Base-by-base conservation (phyloP, 1,140 invertebrate genomes). In the Drosophila eugracilis region DNA sequence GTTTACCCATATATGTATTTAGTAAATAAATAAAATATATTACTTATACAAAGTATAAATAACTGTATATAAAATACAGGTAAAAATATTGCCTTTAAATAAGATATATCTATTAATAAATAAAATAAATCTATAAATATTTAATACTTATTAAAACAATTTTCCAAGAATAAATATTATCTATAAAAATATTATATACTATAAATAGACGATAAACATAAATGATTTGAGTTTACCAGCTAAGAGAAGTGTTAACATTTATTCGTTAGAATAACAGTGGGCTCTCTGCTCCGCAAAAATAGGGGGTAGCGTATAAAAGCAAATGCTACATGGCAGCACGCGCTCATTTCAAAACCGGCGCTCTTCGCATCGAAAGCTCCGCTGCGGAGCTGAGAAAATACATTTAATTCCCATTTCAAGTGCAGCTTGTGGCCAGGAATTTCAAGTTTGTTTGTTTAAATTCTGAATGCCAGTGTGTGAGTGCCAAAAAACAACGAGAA, bases 311-410 rank as follows among this genome's bases (percentile, higher is more conserved):
- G 9, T 65, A 65, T 65, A 65, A 65, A 65, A 65, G 57, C 24
- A 7, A 47, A 10, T 22, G 60, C 41, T 7, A 2, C 6, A 7
- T 3, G 24, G 17, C 24, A 28, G 24, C 7, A 21, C 28, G 39
- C 28, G 54, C 60, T 65, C 60, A 49, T 71, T 59, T 58, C 21
- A 71, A 71, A 75, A 80, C 78, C 83, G 76, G 80, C 53, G 81
- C 77, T 80, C 58, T 50, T 74, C 58, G 57, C 48, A 72, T 10
- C 7, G n/a, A 69, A 73, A 73, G 47, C 55, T 73, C 26, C 26
- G 49, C 41, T 69, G 49, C 45, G 32, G 26, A 69, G 65, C 65
- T 30, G 42, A 71, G 36, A 50, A 59, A 50, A 58, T 10, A 48
- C n/a, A 39, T 19, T 63, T 52, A 3, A 62, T 44, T 67, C 47